These are phyloP conservation scores for Tenualosa thibaudeaui DNA, from an alignment of 2,797 vertebrate genomes.

Conservation along the genomic window DNA sequence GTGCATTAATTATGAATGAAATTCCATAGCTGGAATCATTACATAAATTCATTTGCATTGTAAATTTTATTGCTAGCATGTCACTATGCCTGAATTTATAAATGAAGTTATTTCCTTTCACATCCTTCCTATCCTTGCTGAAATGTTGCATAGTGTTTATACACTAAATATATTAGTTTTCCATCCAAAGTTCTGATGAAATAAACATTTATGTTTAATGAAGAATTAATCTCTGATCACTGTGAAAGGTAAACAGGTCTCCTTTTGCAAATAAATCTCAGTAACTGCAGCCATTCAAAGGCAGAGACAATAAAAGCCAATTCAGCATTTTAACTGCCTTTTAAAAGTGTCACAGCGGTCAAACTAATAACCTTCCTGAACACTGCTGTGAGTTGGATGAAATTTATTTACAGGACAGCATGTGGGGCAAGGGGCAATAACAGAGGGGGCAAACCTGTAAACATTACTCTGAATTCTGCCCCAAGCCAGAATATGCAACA, in stretches of 20 bases:
- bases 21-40: neutral
- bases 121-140: neutral
- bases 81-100: neutral
- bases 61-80: neutral
- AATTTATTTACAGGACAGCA: neutral
- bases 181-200: neutral
- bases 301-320: neutral
- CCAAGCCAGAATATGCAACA: neutral
- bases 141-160: neutral
- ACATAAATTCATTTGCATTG: neutral
- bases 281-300: neutral
- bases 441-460: neutral
- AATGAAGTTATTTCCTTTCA: neutral
- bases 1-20: no score
- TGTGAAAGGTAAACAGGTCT: neutral
- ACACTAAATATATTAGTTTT: neutral
- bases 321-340: slow-evolving; percentile 17
- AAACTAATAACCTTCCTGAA: neutral
- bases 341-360: neutral
- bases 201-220: neutral
- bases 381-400: neutral
- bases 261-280: neutral
- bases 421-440: neutral
- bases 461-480: neutral
- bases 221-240: neutral